phyloP scores from a whole-genome alignment of 2,797 vertebrate species.

The Malurus splendens region DNA sequence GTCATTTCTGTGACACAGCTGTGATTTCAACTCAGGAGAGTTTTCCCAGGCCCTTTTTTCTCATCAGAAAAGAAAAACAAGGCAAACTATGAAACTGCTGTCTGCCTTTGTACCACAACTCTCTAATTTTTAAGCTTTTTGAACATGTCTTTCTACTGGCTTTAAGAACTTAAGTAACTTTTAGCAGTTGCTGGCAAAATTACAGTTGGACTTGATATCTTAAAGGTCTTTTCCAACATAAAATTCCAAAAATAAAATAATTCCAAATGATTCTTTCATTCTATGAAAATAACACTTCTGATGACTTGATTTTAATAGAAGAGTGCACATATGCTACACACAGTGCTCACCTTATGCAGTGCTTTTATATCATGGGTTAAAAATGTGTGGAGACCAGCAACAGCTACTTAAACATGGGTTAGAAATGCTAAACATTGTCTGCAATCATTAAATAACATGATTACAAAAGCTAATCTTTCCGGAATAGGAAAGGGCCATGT shows the following conservation, averaged over 20 bases:
- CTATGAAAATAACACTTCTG: neutral
- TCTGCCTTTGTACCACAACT: neutral
- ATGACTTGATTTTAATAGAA: neutral
- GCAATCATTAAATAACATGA: neutral
- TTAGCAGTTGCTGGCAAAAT: neutral
- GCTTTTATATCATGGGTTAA: neutral
- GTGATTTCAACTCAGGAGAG: neutral
- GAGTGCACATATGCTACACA: neutral
- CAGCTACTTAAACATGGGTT: neutral
- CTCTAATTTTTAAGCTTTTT: neutral
- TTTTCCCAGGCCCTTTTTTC: constrained; percentile 1
- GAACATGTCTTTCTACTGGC: neutral
- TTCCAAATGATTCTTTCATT: neutral
- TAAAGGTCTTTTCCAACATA: neutral
- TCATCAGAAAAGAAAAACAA: neutral
- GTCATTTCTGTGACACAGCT: neutral
- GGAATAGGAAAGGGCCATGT: neutral
- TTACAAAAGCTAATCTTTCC: neutral
- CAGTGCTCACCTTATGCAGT: neutral
- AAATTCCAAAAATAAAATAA: too few species aligned
- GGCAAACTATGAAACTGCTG: neutral
- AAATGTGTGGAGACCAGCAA: neutral
- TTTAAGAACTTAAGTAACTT: neutral
- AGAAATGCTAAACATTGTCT: neutral
- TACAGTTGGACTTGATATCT: neutral